phyloP scores from a whole-genome alignment of 2,888 invertebrate species.

The Merodon equestris region DNA sequence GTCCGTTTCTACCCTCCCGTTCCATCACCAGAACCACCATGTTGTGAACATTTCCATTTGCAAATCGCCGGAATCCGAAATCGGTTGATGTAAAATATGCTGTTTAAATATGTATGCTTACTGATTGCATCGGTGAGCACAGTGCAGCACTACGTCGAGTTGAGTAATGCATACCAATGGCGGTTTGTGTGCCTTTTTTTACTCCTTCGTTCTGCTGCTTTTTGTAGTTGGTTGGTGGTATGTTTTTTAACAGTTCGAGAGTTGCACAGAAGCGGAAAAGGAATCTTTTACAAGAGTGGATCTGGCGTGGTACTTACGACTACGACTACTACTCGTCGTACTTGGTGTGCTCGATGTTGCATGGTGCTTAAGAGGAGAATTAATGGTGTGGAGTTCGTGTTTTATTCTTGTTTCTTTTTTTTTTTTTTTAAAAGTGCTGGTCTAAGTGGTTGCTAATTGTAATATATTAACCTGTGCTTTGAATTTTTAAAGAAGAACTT shows the following conservation, averaged over 20 bases:
- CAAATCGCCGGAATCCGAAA: constrained; percentile 69
- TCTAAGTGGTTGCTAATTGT: constrained; percentile 56
- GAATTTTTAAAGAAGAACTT: not conserved
- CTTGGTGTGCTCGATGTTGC: constrained; percentile 8
- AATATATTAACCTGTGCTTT: constrained; percentile 36
- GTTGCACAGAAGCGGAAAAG: constrained; percentile 36
- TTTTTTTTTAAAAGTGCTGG: constrained; percentile 30
- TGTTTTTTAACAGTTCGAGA: constrained; percentile 19
- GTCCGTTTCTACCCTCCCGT: constrained; percentile 8
- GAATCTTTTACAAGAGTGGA: constrained; percentile 41
- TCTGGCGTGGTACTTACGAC: not conserved
- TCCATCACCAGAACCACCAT: constrained; percentile 25
- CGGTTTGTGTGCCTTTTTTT: constrained; percentile 6
- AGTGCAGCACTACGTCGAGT: constrained; percentile 36
- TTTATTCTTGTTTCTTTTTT: too few species aligned
- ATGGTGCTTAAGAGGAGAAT: constrained; percentile 48
- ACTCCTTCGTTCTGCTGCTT: not conserved
- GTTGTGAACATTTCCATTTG: constrained; percentile 69
- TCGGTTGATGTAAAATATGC: constrained; percentile 69
- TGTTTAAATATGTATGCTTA: constrained; percentile 69
- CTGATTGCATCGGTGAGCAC: constrained; percentile 68
- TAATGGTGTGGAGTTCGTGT: constrained; percentile 50
- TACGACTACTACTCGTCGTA: not conserved
- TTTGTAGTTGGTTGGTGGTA: constrained; percentile 6
- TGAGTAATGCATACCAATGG: constrained; percentile 67